Conservation (phyloP, 2,888 invertebrate genomes). For the Drosophila hamatofila region DNA sequence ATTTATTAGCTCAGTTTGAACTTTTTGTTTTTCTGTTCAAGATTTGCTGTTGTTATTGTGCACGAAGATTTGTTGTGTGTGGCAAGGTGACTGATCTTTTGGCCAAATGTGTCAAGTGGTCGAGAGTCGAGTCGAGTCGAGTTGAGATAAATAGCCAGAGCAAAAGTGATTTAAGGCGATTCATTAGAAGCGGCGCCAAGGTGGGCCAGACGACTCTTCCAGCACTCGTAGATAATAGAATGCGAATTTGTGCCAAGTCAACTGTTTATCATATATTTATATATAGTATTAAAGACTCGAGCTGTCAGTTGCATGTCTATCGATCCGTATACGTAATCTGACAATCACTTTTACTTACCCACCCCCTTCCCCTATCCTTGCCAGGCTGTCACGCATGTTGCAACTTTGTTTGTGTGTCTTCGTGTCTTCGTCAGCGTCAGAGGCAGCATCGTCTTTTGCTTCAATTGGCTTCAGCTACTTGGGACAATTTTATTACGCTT, state of each 20-base stretch:
- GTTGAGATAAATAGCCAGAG: conserved; percentile 46
- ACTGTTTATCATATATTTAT: background rate
- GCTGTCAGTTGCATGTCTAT: conserved; percentile 7
- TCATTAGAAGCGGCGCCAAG: conserved; percentile 22
- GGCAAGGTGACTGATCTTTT: conserved; percentile 76
- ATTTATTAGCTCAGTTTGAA: conserved; percentile 75
- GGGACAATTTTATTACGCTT: conserved; percentile 80
- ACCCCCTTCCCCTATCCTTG: background rate
- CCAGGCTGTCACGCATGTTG: conserved; percentile 31
- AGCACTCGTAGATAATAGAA: background rate
- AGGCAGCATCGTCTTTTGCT: conserved; percentile 17
- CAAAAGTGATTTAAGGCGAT: conserved; percentile 21
- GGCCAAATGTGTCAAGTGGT: conserved; percentile 74
- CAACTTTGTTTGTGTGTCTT: conserved; percentile 46
- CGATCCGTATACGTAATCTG: conserved; percentile 73
- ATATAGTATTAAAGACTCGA: background rate
- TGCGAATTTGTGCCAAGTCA: background rate
- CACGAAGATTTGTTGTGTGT: conserved; percentile 52
- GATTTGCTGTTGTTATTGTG: conserved; percentile 36
- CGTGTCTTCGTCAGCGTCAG: conserved; percentile 2
- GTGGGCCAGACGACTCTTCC: background rate
- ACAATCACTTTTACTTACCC: conserved; percentile 50
- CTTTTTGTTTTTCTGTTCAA: conserved; percentile 38
- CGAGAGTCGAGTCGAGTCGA: conserved; percentile 22
- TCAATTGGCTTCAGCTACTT: conserved; percentile 67